phyloP scores from a whole-genome alignment of 1,140 invertebrate genomes.

The Camponotus floridanus region DNA sequence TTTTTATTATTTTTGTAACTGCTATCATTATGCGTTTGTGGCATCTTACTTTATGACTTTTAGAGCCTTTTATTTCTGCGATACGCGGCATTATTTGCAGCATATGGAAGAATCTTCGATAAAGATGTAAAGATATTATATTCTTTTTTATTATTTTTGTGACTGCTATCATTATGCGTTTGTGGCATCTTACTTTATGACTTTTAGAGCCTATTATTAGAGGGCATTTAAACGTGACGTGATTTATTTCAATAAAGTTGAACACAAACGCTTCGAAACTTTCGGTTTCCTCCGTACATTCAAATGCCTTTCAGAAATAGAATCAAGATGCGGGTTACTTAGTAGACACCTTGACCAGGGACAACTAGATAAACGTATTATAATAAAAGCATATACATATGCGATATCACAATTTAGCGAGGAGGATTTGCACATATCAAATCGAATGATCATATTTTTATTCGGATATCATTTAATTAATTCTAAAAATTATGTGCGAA shows the following conservation, averaged over 20 bases:
- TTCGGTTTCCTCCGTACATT: neutral
- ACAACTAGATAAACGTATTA: neutral
- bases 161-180: neutral
- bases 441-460: neutral
- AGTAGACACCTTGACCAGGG: conserved; percentile 3
- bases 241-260: neutral
- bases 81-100: conserved; percentile 9
- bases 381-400: conserved; percentile 6
- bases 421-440: conserved; percentile 29
- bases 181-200: neutral
- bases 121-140: neutral
- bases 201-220: neutral
- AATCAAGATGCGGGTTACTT: conserved; percentile 28
- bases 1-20: neutral
- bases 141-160: neutral
- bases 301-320: neutral
- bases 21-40: neutral
- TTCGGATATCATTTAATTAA: conserved; percentile 10
- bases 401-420: conserved; percentile 14
- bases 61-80: neutral
- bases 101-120: neutral
- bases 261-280: neutral
- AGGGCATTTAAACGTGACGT: neutral
- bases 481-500: neutral
- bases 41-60: neutral